phyloP scores from a whole-genome alignment of 2,797 vertebrate species.

The Threskiornis aethiopicus region DNA sequence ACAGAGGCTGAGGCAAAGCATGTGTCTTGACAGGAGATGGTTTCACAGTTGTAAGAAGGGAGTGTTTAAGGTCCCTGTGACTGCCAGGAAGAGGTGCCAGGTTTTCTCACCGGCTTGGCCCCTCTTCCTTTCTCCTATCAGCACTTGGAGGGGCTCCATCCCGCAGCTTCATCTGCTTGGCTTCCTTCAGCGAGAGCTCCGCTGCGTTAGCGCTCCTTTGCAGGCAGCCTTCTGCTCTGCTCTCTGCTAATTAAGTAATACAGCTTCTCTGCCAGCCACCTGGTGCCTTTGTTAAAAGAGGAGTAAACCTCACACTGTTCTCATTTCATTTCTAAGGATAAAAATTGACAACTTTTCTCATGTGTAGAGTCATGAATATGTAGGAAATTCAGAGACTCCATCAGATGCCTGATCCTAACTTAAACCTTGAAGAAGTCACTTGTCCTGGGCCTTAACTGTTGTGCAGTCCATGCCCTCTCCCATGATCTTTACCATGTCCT shows the following conservation, averaged over 20 bases:
- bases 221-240: conserved; percentile 59
- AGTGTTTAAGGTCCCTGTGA: neutral
- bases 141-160: conserved; percentile 46
- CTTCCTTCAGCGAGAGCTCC: neutral
- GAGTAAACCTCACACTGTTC: conserved; percentile 15
- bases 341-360: neutral
- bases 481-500: accelerated
- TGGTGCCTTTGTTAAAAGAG: conserved; percentile 12
- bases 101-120: neutral
- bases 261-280: conserved; percentile 44
- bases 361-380: neutral
- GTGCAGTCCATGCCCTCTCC: neutral
- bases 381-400: neutral
- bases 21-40: neutral
- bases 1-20: neutral
- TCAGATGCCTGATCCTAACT: neutral
- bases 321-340: neutral
- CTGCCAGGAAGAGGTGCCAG: neutral
- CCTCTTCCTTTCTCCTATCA: conserved; percentile 14
- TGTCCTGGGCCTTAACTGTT: neutral
- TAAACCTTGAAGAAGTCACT: neutral
- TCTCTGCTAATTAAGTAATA: conserved; percentile 6
- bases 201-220: neutral
- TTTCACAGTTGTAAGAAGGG: neutral
- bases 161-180: conserved; percentile 31